Evolutionary conservation across 2,113 vertebrate genomes (phyloP), one percentile per base, ranked within the genome.

Genomic region (Calyptomena viridis): DNA sequence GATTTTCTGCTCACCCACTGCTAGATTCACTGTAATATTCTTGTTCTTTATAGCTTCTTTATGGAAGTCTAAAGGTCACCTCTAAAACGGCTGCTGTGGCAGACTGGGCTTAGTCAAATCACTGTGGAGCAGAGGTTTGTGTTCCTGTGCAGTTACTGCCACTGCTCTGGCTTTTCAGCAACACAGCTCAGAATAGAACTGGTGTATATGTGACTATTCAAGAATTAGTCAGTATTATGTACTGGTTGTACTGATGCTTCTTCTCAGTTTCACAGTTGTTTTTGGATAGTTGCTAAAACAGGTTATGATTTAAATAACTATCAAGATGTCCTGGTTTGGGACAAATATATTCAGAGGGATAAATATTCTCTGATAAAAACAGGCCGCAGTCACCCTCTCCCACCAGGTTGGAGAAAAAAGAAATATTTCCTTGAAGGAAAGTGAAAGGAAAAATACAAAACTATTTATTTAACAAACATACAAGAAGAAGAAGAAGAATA

Each of bases 1-100:
- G 52, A 86, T 90, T 89, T 94, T 80, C 81, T 93, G 81, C 74
- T 87, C 69, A 81, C 73, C 81, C 72, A 49, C 89, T 89, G 92
- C 77, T 75, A 92, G 73, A 75, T 64, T 62, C 72, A 35, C 84
- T 87, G 90, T 67, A 75, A 78, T 84, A 64, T 49, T 86, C 72
- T 89, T 81, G 72, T 72, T 92, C 68, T 84, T 81, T 56, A 74
- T 37, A 63, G 62, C 58, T 90, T 87, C 72, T 75, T 77, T n/a
- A 37, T 47, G 72, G 42, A 55, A 77, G 42, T 58, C 59, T 92
- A 68, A 94, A 94, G 71, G 88, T 92, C 90, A 86, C 27, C 59
- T 89, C 28, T 56, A 49, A 84, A 62, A n/a, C 3, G 18, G 88
- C 37, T 37, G 67, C 42, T 77, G 73, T 47, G 75, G 79, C 46